These are phyloP conservation scores for Globodera ellingtonae DNA, from an alignment of 1,140 invertebrate genomes.

Conservation along the genomic window DNA sequence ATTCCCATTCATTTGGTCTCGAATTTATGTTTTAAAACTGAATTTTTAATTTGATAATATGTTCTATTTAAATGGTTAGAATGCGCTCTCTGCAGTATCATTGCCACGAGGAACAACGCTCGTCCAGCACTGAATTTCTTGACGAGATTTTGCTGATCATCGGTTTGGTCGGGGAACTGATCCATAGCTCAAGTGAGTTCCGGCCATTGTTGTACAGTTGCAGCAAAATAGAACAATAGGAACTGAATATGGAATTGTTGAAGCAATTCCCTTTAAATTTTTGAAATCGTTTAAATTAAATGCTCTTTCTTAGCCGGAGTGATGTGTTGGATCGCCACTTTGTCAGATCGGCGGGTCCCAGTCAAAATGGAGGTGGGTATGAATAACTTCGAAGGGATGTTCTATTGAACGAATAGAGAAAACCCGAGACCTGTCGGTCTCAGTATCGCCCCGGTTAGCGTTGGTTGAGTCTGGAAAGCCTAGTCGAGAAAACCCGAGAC, in stretches of 20 bases:
- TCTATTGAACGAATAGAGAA: too few relatives aligned
- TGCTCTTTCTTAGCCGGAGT: constrained; percentile 32
- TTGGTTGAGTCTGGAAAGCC: not conserved
- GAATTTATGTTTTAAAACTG: not conserved
- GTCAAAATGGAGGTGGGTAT: constrained; percentile 47
- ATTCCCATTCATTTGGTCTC: not conserved
- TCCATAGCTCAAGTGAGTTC: constrained; percentile 44
- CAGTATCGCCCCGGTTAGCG: too few relatives aligned
- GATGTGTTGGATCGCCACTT: constrained; percentile 51
- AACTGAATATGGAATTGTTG: too few relatives aligned
- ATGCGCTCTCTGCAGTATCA: constrained; percentile 55
- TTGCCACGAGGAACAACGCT: constrained; percentile 27
- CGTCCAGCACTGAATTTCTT: constrained; percentile 59
- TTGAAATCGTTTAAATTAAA: not conserved
- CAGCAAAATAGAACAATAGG: not conserved
- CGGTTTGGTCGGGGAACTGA: constrained; percentile 60
- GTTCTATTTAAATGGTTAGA: constrained; percentile 24
- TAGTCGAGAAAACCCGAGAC: too few relatives aligned
- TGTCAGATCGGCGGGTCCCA: constrained; percentile 38
- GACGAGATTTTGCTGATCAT: constrained; percentile 64
- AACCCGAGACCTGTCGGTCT: too few relatives aligned
- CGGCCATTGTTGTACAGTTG: not conserved
- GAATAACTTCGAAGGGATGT: too few relatives aligned
- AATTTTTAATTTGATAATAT: constrained; percentile 11
- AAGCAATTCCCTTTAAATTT: not conserved